Base-by-base conservation (phyloP, 2,888 invertebrate genomes). In the Meteorus colon region DNA sequence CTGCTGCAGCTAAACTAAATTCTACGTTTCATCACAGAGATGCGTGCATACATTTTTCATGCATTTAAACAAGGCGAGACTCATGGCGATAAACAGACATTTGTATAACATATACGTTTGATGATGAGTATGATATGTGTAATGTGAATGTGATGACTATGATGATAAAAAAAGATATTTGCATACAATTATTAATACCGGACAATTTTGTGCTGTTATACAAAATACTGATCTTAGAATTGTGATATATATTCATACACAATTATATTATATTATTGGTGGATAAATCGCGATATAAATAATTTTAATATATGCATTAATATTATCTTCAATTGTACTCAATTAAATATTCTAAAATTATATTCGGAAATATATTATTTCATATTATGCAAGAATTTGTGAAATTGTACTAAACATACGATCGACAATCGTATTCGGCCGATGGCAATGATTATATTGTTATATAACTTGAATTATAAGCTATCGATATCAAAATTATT, bases 41-140 rank as follows among this genome's bases (percentile, higher is more conserved):
- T 79, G 81, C 81, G 75, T 82, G 81, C 83, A 83, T 80, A 81
- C 80, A 75, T 74, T 78, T 76, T 74, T 81, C 85, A 85, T 85
- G 85, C 84, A 84, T 82, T 76, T 77, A 66, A 55, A 75, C 78
- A 77, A 81, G 66, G 51, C 68, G 45, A 79, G 60, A 79, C 75
- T 74, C 73, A 73, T 72, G 73, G 51, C 51, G 62, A 41, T 34
- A 72, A 41, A 76, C 19, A 71, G 62, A 27, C 48, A 29, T 45
- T 27, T 41, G 41, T 62, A 62, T 27, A 55, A 45, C 19, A 68
- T 55, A 73, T 31, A 73, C 72, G 6, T 4, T n/a, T 55, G 8
- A 55, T 19, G 24, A 19, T 19, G n/a, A 55, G 4, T 55, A 55
- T 55, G 55, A 19, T 19, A 6, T 55, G 55, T 55, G 55, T 55